Conservation (phyloP, 2,113 vertebrate genomes). For the Balaeniceps rex region DNA sequence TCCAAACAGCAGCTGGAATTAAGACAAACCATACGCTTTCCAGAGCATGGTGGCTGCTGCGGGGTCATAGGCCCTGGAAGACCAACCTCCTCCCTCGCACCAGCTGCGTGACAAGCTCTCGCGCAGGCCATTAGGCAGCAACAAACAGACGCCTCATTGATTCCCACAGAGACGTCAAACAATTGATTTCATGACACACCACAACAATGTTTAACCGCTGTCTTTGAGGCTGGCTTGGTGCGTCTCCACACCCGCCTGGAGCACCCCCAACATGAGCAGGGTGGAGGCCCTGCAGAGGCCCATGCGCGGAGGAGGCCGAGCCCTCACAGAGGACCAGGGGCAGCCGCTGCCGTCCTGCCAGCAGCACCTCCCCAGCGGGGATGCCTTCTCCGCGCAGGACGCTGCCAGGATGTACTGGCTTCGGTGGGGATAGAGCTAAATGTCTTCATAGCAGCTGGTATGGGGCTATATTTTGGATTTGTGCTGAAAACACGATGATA, state of each 20-base stretch:
- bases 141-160: neutral
- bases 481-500: neutral
- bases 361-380: neutral
- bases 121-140: neutral
- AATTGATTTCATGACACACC: neutral
- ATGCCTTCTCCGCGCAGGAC: neutral
- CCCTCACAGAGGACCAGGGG: rapidly evolving
- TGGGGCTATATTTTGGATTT: rapidly evolving
- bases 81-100: too few relatives aligned
- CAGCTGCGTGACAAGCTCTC: too few relatives aligned
- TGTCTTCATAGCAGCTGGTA: neutral
- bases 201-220: neutral
- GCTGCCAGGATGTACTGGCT: rapidly evolving
- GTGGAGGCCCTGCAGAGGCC: neutral
- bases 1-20: neutral
- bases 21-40: neutral
- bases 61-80: too few relatives aligned
- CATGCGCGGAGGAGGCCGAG: rapidly evolving
- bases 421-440: neutral
- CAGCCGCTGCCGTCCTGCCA: neutral
- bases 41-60: rapidly evolving
- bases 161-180: neutral
- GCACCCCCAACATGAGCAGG: neutral
- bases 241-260: rapidly evolving
- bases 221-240: rapidly evolving